These are phyloP conservation scores for Aplodontia rufa DNA, from an alignment of 2,113 vertebrate genomes.

Conservation along the genomic window DNA sequence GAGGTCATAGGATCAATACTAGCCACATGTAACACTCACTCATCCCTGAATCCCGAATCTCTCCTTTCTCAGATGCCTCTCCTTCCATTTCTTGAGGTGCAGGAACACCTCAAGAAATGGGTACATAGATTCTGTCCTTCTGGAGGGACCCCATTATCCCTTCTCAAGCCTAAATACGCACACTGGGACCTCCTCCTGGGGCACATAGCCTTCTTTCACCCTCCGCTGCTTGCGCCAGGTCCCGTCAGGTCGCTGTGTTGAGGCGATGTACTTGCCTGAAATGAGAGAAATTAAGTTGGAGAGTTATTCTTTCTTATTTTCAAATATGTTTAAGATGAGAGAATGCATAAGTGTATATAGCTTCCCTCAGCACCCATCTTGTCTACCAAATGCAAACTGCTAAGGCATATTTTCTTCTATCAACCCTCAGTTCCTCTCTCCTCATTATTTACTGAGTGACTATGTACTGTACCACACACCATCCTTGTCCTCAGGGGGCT, in stretches of 20 bases:
- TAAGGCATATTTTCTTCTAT: background rate
- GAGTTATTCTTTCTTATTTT: conserved; percentile 36
- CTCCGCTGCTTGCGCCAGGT: conserved; percentile 95
- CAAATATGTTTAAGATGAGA: conserved; percentile 25
- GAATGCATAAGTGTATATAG: background rate
- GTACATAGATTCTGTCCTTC: background rate
- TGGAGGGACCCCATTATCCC: background rate
- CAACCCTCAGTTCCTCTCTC: background rate
- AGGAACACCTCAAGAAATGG: background rate
- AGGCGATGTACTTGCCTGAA: conserved; percentile 95
- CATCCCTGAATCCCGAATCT: background rate
- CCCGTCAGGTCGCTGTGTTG: conserved; percentile 95
- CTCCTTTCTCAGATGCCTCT: background rate
- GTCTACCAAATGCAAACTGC: background rate
- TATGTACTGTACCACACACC: background rate
- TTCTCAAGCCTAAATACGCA: conserved; percentile 81
- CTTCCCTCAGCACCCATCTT: background rate
- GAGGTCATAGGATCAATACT: background rate
- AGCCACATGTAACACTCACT: background rate
- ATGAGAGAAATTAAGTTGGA: conserved; percentile 28
- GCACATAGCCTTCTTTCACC: conserved; percentile 95
- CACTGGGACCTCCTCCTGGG: conserved; percentile 97
- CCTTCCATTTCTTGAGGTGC: background rate
- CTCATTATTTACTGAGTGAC: background rate
- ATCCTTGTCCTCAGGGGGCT: background rate